phyloP scores from a whole-genome alignment of 2,888 invertebrate species.

The Philaethria dido region DNA sequence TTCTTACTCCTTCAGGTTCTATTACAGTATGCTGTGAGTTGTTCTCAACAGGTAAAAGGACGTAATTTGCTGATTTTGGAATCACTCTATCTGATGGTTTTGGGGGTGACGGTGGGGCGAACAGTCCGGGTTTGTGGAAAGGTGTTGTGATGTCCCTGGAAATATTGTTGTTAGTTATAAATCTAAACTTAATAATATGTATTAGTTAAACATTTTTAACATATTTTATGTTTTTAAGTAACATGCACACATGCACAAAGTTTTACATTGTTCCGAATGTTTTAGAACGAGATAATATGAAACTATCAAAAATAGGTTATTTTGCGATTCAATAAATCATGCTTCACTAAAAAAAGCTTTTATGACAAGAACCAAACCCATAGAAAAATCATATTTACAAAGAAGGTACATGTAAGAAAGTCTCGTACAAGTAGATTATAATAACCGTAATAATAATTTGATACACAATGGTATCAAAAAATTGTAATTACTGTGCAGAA shows the following conservation, averaged over 20 bases:
- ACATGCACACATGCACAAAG: too few species aligned
- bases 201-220: not conserved
- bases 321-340: not conserved
- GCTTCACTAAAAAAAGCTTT: not conserved
- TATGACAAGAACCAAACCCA: not conserved
- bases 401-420: not conserved
- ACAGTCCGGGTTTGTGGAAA: slow-evolving; percentile 80
- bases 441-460: not conserved
- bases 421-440: not conserved
- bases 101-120: slow-evolving; percentile 79
- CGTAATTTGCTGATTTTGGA: slow-evolving; percentile 57
- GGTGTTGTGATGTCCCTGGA: slow-evolving; percentile 71
- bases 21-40: slow-evolving; percentile 70
- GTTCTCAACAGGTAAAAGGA: slow-evolving; percentile 67
- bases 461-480: not conserved
- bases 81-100: slow-evolving; percentile 60
- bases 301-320: too few species aligned
- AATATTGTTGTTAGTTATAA: slow-evolving; percentile 31
- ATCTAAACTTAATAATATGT: not conserved
- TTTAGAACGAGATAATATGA: too few species aligned
- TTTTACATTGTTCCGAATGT: too few species aligned
- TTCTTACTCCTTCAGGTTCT: slow-evolving; percentile 60
- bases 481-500: too few species aligned
- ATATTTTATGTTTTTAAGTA: too few species aligned
- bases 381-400: not conserved